Evolutionary conservation across 2,113 vertebrate genomes (phyloP), one percentile per base, ranked within the genome.

Genomic region (Jaculus jaculus): DNA sequence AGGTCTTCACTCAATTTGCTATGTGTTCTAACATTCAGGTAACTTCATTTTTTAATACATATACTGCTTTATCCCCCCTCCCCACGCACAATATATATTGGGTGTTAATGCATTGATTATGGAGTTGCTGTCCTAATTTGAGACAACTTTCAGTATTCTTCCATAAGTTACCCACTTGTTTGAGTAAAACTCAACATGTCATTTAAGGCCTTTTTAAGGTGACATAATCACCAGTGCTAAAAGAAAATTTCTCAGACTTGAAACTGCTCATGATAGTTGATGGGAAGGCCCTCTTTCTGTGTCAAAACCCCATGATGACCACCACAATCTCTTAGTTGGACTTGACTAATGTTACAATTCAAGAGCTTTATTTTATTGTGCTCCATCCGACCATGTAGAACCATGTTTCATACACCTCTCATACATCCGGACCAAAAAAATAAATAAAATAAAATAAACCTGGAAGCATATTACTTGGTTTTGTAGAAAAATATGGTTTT

Each of bases 401-500:
- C 24, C 32, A 60, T 61, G 68, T 11, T 77, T 87, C 24, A 47
- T 68, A 85, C 89, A 93, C 37, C 42, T 75, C 80, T 81, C 28
- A 11, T 18, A 54, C 54, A 54, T 15, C 54, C 54, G 13, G 54
- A 54, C 54, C 91, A 42, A 90, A 32, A n/a, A 60, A 79, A 24
- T 82, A 81, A 39, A n/a, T n/a, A n/a, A 42, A 34, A 78, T 72
- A 34, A 78, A 7, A 63, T 54, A 11, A 20, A 23, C 34, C 30
- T 51, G 47, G 28, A 10, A 32, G 26, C 30, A 2, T 12, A 21
- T 32, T 17, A 42, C 16, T 92, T 95, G 63, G 39, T 83, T 87
- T 85, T 84, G 3, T 58, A 78, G 85, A 34, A 83, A 81, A 97
- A 96, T 92, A 34, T 94, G 72, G 47, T 93, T 96, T 80, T 95